Evolutionary conservation across 2,797 vertebrate genomes (phyloP).

Genomic region (Leptodactylus fallax): DNA sequence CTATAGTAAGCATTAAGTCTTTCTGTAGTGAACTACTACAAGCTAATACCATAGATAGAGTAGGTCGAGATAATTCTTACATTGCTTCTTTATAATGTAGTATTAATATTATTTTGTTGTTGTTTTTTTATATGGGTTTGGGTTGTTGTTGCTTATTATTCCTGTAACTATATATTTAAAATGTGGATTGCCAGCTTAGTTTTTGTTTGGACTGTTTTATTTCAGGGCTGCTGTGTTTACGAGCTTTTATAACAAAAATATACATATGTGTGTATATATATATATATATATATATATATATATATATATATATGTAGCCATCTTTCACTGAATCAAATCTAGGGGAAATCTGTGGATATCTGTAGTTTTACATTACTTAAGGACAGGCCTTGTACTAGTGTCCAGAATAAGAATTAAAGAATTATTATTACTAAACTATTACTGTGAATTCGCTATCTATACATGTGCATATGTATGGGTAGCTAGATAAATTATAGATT

Average conservation of each 20-base stretch:
- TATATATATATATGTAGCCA: too few species aligned
- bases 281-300: too few species aligned
- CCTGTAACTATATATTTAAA: not conserved
- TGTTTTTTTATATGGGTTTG: not conserved
- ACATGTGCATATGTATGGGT: too few species aligned
- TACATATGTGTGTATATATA: too few species aligned
- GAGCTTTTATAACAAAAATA: conserved; percentile 33
- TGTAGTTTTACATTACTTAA: conserved; percentile 50
- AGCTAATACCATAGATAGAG: conserved; percentile 3
- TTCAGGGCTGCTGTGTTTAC: conserved; percentile 45
- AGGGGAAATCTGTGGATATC: conserved; percentile 41
- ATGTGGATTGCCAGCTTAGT: not conserved
- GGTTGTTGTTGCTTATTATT: not conserved
- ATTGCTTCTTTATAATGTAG: not conserved
- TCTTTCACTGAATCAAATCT: conserved; percentile 13
- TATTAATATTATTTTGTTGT: not conserved
- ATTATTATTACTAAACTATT: not conserved
- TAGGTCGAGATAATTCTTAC: not conserved
- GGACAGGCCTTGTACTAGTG: conserved; percentile 57
- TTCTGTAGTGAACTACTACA: not conserved
- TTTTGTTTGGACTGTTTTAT: conserved; percentile 35
- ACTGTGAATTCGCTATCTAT: too few species aligned
- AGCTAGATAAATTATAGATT: too few species aligned
- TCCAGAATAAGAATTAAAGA: conserved; percentile 19
- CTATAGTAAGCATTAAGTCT: too few species aligned